A percentile compares a stretch with the other conserved stretches of the same genome.
Conservation (phyloP, 2,113 vertebrate species). For the Oreotrochilus melanogaster region DNA sequence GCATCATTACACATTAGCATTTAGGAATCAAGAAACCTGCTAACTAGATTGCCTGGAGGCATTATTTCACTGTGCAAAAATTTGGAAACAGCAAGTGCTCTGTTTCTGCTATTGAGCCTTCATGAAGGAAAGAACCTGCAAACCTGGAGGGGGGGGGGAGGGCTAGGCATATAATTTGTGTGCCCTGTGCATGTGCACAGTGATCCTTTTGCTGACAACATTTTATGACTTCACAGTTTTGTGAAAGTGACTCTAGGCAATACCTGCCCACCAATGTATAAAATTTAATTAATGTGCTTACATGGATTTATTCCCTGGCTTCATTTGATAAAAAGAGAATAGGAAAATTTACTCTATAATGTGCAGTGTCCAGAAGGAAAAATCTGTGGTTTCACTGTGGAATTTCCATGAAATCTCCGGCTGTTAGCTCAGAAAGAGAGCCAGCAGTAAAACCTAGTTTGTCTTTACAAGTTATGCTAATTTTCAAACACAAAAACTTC, state of each 20-base stretch:
- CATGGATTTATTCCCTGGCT: not conserved
- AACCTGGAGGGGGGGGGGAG: not conserved
- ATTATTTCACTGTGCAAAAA: not conserved
- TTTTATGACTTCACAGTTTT: not conserved
- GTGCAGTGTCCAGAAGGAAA: not conserved
- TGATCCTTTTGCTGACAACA: not conserved
- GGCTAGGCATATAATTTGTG: not conserved
- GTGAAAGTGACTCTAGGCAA: not conserved
- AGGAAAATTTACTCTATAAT: not conserved
- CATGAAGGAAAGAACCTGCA: not conserved
- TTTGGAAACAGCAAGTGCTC: not conserved
- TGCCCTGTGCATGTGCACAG: not conserved
- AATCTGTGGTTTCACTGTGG: not conserved
- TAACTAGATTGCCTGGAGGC: not conserved
- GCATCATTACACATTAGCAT: not conserved
- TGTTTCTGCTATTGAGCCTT: not conserved
- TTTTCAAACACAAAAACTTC: not conserved
- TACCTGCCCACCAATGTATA: not conserved
- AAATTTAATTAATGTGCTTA: not conserved
- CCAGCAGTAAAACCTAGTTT: not conserved
- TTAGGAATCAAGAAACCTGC: not conserved
- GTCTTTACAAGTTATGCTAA: not conserved
- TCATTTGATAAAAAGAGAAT: not conserved
- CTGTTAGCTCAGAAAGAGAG: not conserved
- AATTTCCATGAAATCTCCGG: not conserved